Conservation (phyloP, 1,140 invertebrate genomes). For the Drosophila parabipectinata region DNA sequence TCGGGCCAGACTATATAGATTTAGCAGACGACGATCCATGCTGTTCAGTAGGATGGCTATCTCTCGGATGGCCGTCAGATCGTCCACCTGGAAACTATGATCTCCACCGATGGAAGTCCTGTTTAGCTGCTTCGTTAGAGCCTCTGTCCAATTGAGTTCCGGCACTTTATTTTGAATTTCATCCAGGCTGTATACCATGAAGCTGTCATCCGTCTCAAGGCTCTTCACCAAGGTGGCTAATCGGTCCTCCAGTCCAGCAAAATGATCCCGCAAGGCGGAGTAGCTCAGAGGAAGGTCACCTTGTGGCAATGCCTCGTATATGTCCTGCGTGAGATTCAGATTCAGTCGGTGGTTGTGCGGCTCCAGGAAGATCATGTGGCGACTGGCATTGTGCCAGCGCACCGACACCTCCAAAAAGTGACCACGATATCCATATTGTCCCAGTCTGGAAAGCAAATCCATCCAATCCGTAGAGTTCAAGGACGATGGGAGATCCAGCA, state of each 20-base stretch:
- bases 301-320: constrained; percentile 34
- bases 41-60: constrained; percentile 41
- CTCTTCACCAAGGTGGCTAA: constrained; percentile 20
- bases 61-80: constrained; percentile 30
- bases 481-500: constrained; percentile 6
- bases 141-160: constrained; percentile 40
- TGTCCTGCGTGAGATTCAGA: constrained; percentile 47
- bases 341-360: constrained; percentile 54
- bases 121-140: constrained; percentile 32
- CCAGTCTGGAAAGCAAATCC: constrained; percentile 51
- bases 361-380: constrained; percentile 54
- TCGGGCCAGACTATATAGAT: constrained; percentile 51
- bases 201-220: constrained; percentile 28
- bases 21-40: constrained; percentile 33
- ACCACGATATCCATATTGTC: constrained; percentile 57
- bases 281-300: constrained; percentile 1
- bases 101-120: background rate
- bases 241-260: constrained; percentile 23
- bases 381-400: constrained; percentile 54
- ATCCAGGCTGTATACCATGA: constrained; percentile 23
- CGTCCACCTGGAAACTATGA: constrained; percentile 55
- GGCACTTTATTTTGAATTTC: constrained; percentile 45
- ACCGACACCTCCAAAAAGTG: constrained; percentile 56
- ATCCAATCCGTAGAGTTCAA: constrained; percentile 38
- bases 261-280: constrained; percentile 19